Evolutionary conservation across 2,113 vertebrate species (phyloP).

Genomic region (Rhinolophus ferrumequinum): DNA sequence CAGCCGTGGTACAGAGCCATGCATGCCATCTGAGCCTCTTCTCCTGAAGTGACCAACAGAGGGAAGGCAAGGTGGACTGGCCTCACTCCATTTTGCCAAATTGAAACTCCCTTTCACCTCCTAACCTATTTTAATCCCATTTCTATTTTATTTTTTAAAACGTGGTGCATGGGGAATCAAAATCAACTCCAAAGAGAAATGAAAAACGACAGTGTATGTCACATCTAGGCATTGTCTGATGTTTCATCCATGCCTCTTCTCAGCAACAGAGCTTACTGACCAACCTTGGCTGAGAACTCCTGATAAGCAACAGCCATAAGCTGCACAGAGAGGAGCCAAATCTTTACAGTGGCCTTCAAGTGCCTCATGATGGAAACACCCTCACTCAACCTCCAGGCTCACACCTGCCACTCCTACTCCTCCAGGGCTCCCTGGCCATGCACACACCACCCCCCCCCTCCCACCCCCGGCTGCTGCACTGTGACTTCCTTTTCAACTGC

Average conservation of each 20-base stretch:
- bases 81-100: not conserved
- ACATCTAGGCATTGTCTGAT: not conserved
- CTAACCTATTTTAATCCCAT: not conserved
- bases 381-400: not conserved
- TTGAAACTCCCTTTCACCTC: not conserved
- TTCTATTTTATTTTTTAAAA: constrained; percentile 2
- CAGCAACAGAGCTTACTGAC: not conserved
- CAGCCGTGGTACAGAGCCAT: accelerated
- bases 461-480: not conserved
- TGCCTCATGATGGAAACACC: not conserved
- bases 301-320: not conserved
- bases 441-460: too few species aligned
- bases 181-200: not conserved
- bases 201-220: not conserved
- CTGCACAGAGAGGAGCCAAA: not conserved
- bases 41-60: not conserved
- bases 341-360: not conserved
- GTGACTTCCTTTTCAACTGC: not conserved
- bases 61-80: not conserved
- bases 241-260: not conserved
- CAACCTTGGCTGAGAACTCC: not conserved
- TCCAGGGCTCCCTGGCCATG: not conserved
- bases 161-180: not conserved
- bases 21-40: not conserved
- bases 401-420: not conserved